phyloP scores from a whole-genome alignment of 1,140 invertebrate genomes.

The Tigriopus japonicus region DNA sequence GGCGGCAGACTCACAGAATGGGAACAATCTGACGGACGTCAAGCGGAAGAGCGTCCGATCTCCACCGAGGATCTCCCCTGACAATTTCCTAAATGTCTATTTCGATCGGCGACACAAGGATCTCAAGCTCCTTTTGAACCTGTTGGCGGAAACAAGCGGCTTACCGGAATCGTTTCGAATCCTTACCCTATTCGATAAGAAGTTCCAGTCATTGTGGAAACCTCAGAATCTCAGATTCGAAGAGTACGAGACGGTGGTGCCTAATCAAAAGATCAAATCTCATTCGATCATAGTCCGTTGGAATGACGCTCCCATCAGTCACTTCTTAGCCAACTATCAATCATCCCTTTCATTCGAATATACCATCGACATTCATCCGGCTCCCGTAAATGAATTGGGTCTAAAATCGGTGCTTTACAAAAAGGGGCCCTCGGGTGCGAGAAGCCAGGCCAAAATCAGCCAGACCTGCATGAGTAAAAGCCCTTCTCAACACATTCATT shows the following conservation, averaged over 20 bases:
- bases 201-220: constrained; percentile 8
- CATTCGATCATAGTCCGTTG: background rate
- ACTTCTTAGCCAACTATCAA: constrained; percentile 8
- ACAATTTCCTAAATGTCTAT: constrained; percentile 3
- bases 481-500: too few relatives aligned
- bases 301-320: constrained; percentile 10
- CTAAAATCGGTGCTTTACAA: constrained; percentile 8
- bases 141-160: constrained; percentile 6
- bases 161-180: constrained; percentile 11
- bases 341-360: background rate
- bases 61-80: background rate
- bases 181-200: constrained; percentile 10
- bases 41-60: background rate
- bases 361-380: constrained; percentile 2
- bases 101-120: constrained; percentile 10
- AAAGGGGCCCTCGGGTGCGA: background rate
- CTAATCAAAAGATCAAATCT: background rate
- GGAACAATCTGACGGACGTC: background rate
- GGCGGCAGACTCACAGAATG: background rate
- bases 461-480: too few relatives aligned
- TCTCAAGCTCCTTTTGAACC: constrained; percentile 5
- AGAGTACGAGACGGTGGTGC: background rate
- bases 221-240: constrained; percentile 6
- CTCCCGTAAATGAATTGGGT: background rate
- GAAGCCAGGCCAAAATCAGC: too few relatives aligned